phyloP scores from a whole-genome alignment of 1,140 invertebrate species.

The Neoseiulus cucumeris region DNA sequence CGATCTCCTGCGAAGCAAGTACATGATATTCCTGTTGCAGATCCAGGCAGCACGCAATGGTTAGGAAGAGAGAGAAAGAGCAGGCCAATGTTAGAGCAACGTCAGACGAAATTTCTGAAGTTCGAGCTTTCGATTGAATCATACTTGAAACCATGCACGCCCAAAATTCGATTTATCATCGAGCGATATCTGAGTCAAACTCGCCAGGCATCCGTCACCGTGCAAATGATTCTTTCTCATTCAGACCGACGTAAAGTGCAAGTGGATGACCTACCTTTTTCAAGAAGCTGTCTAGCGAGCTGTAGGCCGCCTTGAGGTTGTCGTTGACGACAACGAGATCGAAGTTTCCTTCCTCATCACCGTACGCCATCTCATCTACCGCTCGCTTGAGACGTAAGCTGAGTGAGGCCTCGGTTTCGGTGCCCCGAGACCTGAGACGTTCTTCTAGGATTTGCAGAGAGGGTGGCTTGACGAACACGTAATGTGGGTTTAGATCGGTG shows the following conservation, averaged over 20 bases:
- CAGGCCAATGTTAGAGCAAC: no score
- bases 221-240: no score
- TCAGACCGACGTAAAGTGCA: no score
- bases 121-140: no score
- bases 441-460: constrained; percentile 45
- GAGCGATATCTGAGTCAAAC: no score
- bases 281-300: constrained; percentile 45
- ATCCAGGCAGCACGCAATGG: no score
- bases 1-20: background rate
- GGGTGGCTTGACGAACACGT: constrained; percentile 85
- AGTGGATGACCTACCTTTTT: background rate
- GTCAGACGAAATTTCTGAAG: no score
- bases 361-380: constrained; percentile 56
- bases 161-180: no score
- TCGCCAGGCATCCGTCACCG: no score
- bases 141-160: no score
- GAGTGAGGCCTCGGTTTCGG: constrained; percentile 72
- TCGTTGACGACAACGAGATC: constrained; percentile 80
- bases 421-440: constrained; percentile 51
- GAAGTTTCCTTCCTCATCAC: constrained; percentile 56
- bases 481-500: constrained; percentile 56
- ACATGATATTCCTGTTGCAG: background rate
- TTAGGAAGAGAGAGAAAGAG: no score
- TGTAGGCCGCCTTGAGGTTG: constrained; percentile 63
- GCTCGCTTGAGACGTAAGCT: constrained; percentile 49